phyloP scores from a whole-genome alignment of 2,797 vertebrate genomes.

The Emys orbicularis region DNA sequence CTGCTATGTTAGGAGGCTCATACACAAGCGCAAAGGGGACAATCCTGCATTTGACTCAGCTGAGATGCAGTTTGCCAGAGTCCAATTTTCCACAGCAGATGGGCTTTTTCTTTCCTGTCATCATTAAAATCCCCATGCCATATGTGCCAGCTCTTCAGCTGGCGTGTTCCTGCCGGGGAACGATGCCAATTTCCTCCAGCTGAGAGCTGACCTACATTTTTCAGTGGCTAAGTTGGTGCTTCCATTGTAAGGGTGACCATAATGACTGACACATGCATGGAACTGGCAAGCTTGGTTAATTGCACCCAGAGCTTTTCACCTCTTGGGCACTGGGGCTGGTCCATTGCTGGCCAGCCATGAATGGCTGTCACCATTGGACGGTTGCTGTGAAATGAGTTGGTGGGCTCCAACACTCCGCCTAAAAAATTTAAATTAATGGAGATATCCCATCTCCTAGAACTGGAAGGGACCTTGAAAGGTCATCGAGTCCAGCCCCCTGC shows the following conservation, averaged over 20 bases:
- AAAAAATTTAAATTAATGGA: too few species aligned
- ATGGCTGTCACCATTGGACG: background rate
- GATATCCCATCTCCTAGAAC: too few species aligned
- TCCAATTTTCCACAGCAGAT: background rate
- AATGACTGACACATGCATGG: background rate
- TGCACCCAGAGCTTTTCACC: conserved; percentile 11
- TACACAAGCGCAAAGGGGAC: background rate
- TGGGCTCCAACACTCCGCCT: background rate
- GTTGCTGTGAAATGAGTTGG: conserved; percentile 32
- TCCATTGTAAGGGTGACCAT: background rate
- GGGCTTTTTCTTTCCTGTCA: background rate
- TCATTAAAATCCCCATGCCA: background rate
- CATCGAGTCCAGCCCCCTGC: too few species aligned
- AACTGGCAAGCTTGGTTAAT: background rate
- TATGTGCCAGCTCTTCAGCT: background rate
- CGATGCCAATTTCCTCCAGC: rapidly evolving
- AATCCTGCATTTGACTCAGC: background rate
- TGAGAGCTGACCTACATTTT: background rate
- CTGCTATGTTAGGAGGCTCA: too few species aligned
- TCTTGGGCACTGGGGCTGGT: background rate
- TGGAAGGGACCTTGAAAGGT: too few species aligned
- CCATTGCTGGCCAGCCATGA: background rate
- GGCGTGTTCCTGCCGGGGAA: background rate
- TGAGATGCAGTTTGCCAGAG: rapidly evolving
- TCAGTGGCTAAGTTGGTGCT: background rate